Evolutionary conservation across 2,888 invertebrate species (phyloP).

Genomic region (Cerceris rybyensis): DNA sequence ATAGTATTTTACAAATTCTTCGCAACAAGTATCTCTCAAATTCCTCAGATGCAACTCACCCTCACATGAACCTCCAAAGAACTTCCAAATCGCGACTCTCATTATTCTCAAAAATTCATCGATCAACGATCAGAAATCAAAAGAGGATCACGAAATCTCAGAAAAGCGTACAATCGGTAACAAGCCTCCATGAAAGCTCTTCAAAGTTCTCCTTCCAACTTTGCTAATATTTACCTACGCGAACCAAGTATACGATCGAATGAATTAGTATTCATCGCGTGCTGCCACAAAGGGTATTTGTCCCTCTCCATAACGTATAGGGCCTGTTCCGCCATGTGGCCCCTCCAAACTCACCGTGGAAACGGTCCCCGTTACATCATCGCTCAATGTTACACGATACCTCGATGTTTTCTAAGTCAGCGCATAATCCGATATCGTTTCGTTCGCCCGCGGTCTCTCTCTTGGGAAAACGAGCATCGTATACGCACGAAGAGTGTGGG

Average conservation of each 20-base stretch:
- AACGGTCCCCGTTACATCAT: constrained; percentile 70
- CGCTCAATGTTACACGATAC: constrained; percentile 70
- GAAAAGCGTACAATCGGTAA: not conserved
- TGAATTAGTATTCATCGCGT: constrained; percentile 55
- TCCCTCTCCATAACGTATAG: constrained; percentile 37
- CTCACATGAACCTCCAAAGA: too few relatives aligned
- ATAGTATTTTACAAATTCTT: too few relatives aligned
- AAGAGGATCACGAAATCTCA: not conserved
- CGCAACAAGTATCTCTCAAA: too few relatives aligned
- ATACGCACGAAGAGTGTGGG: not conserved
- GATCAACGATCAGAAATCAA: not conserved
- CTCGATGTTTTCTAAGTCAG: constrained; percentile 75
- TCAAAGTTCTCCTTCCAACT: constrained; percentile 22
- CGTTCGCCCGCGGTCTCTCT: constrained; percentile 26
- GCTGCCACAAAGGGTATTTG: constrained; percentile 58
- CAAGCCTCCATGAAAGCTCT: not conserved
- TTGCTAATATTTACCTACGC: constrained; percentile 40
- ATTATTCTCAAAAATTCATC: too few relatives aligned
- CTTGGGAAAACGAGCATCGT: constrained; percentile 22
- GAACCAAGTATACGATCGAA: constrained; percentile 27
- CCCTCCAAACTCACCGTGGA: constrained; percentile 39
- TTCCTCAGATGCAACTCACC: too few relatives aligned
- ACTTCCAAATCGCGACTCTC: too few relatives aligned
- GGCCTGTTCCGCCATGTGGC: constrained; percentile 54
- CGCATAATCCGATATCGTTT: constrained; percentile 74